A percentile compares a stretch with the other conserved stretches of the same genome.
Conservation (phyloP, 2,113 vertebrate species). For the Herpailurus yagouaroundi region DNA sequence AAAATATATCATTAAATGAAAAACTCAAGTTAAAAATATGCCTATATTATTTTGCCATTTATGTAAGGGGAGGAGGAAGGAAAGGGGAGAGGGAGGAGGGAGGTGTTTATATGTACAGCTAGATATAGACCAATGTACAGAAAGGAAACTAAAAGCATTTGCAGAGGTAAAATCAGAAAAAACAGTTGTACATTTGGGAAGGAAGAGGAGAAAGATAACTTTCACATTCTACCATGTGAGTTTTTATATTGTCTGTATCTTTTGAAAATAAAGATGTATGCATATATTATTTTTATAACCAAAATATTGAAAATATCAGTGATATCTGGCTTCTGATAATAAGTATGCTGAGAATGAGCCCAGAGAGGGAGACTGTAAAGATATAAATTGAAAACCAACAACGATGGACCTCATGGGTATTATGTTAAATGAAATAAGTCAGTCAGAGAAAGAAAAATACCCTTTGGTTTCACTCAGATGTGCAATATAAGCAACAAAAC, state of each 20-base stretch:
- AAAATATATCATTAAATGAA: background rate
- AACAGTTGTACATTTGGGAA: background rate
- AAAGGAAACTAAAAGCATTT: background rate
- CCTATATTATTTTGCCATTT: background rate
- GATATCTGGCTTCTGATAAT: background rate
- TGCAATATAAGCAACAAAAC: background rate
- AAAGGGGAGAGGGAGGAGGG: background rate
- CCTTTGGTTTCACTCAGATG: background rate
- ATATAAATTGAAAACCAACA: background rate
- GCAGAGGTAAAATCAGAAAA: background rate
- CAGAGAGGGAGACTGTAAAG: background rate
- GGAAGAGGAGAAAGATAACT: background rate
- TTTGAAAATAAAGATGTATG: conserved; percentile 27
- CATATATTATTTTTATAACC: conserved; percentile 6
- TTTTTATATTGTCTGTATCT: conserved; percentile 15
- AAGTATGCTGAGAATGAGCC: conserved; percentile 10
- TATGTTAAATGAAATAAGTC: background rate
- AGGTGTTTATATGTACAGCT: background rate
- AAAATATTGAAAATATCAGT: conserved; percentile 34
- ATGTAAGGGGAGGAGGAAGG: background rate
- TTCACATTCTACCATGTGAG: background rate
- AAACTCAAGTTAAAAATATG: background rate
- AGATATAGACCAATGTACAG: background rate
- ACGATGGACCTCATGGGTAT: background rate
- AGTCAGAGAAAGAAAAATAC: background rate